These are phyloP conservation scores for Hirudinaria manillensis DNA, from an alignment of 2,888 invertebrate species.

Conservation along the genomic window DNA sequence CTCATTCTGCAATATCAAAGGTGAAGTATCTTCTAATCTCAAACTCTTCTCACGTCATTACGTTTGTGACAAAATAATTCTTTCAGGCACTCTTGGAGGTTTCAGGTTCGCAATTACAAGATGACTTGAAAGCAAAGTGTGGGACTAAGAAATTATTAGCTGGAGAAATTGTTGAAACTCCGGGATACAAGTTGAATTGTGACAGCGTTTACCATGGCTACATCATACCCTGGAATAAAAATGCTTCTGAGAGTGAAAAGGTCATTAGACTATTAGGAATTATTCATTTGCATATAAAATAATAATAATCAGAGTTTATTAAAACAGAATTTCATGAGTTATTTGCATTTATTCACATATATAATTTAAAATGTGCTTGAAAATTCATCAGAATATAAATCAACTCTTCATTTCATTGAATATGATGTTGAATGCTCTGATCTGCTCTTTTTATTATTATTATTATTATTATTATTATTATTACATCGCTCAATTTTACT, in stretches of 20 bases:
- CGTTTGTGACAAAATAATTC: neutral
- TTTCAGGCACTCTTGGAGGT: neutral
- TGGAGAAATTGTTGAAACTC: constrained; percentile 4
- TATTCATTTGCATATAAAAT: too few species aligned
- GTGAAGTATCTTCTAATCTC: neutral
- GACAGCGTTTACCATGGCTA: constrained; percentile 3
- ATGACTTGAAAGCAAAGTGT: neutral
- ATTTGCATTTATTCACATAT: too few species aligned
- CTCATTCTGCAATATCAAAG: neutral
- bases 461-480: neutral
- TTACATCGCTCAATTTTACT: neutral
- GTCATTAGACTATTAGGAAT: neutral
- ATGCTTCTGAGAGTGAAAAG: neutral
- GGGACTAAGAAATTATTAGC: neutral
- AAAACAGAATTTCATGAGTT: too few species aligned
- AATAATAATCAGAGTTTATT: too few species aligned
- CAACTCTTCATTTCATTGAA: too few species aligned
- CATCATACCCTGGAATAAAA: neutral
- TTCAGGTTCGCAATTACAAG: neutral
- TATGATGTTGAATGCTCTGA: too few species aligned
- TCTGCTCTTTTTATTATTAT: too few species aligned
- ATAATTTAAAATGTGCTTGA: too few species aligned
- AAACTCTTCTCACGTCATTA: too few species aligned
- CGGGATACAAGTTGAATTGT: neutral
- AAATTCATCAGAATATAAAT: too few species aligned